Evolutionary conservation across 2,888 invertebrate species (phyloP), one percentile per base, ranked within the genome.

Genomic region (Lampropteryx suffumata): DNA sequence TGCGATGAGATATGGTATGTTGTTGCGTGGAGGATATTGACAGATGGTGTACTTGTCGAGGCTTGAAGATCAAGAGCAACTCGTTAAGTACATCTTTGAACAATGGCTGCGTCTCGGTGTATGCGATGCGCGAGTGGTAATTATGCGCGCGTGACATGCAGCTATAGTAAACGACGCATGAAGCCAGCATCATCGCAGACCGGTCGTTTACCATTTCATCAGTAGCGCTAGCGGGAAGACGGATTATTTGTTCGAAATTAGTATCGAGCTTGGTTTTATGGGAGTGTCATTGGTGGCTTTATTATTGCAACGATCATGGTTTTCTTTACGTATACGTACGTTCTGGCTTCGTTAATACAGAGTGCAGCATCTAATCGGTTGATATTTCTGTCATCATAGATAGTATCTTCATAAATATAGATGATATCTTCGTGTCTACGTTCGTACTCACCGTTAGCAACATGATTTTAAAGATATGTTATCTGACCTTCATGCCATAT

Each of bases 121-220:
- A 40, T 52, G 52, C 52, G 57, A 40, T 52, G 52, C 52, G 57
- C 54, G 49, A 37, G 14, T 37, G 12, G 49, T 57, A 57, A 59
- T 59, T 55, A 57, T 43, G 52, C 49, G 49, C 50, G 57, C 56
- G 50, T 50, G 57, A 52, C 59, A 57, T 48, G 56, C 51, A 52
- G 49, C 36, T 37, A 47, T 44, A 45, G 42, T 47, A 45, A 57
- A 48, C 59, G 50, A 59, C 57, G 57, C 59, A 55, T 57, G 59
- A 57, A 57, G 59, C 50, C 28, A 40, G 21, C 46, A 46, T 39
- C 29, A 41, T 42, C 43, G 48, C 28, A 59, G 55, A 54, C 53
- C 49, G 49, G 46, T 49, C 50, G 55, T 40, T 48, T 7, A 24
- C 40, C 21, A 39, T 50, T 43, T 42, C 40, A 42, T 48, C 17